Base-by-base conservation (phyloP, 2,113 vertebrate genomes). In the Siniperca chuatsi region DNA sequence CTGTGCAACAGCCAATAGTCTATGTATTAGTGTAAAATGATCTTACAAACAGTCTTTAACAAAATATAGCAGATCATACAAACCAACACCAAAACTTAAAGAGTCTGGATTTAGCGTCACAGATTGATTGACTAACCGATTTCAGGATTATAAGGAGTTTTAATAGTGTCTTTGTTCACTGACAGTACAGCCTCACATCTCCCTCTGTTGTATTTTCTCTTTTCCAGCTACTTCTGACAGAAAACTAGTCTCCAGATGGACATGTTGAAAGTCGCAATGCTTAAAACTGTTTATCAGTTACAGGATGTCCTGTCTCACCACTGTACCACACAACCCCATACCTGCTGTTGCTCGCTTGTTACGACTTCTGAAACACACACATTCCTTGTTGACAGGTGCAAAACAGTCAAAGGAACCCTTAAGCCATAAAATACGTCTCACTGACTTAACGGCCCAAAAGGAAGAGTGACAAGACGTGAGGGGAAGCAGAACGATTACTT, bases 361-460 rank as follows among this genome's bases (percentile, higher is more conserved):
- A 40, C 18, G 2, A 18, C 46, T 25, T 75, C 0, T 29, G 67
- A 29, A 78, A 81, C 73, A 78, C 13, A 5, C 82, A 73, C 61
- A 76, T 89, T 79, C 66, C 52, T 72, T 21, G 25, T 57, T 74
- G 55, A 78, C 69, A 57, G n/a, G 29, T 65, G 81, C 48, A 29
- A 64, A 46, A 52, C 20, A 29, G 7, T 66, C 42, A 50, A 44
- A 42, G 21, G 3, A 77, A 46, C 44, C 25, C 33, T 50, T 3
- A 58, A 54, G 79, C 16, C 54, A 76, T 70, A 42, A 78, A 78
- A n/a, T 37, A 7, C 11, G 1, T 37, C 23, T 35, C 6, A 33
- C 23, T 23, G 25, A 29, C 25, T 54, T 40, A 54, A 54, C 46
- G 3, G 58, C 60, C 13, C 6, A 35, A 44, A 48, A 48, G 8